Conservation (phyloP, 1,140 invertebrate species). For the Leptinotarsa undecemlineata region DNA sequence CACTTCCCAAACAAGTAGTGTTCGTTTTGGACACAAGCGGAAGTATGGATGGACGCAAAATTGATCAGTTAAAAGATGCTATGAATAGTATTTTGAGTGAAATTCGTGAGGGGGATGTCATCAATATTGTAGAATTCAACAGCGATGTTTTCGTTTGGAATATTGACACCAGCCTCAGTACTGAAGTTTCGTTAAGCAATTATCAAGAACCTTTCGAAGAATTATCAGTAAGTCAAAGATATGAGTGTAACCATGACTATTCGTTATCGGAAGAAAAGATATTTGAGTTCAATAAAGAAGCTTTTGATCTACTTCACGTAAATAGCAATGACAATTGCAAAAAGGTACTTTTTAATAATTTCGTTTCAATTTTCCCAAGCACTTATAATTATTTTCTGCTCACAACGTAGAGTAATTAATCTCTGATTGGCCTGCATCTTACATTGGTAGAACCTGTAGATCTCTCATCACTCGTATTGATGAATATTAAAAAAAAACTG, state of each 20-base stretch:
- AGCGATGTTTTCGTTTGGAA: slow-evolving; percentile 53
- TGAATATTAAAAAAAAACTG: no score
- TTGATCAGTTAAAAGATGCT: slow-evolving; percentile 67
- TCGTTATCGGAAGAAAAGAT: background rate
- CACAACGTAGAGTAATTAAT: no score
- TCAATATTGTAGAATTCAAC: slow-evolving; percentile 69
- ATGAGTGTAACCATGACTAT: background rate
- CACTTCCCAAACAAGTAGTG: slow-evolving; percentile 68
- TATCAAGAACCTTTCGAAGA: slow-evolving; percentile 13
- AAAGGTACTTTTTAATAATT: background rate
- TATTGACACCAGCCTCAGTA: slow-evolving; percentile 23
- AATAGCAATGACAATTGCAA: background rate
- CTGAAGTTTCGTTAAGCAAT: background rate
- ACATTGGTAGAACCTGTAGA: no score
- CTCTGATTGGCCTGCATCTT: no score
- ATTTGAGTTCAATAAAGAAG: background rate
- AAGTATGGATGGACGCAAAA: slow-evolving; percentile 69
- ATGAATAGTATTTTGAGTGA: slow-evolving; percentile 68
- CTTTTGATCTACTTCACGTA: background rate
- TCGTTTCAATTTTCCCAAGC: background rate
- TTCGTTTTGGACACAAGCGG: slow-evolving; percentile 73
- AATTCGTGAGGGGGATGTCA: slow-evolving; percentile 65
- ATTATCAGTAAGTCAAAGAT: background rate
- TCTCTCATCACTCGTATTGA: no score
- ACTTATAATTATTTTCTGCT: background rate